Evolutionary conservation across 2,888 invertebrate genomes (phyloP), one percentile per base, ranked within the genome.

Genomic region (Zelleria hepariella): DNA sequence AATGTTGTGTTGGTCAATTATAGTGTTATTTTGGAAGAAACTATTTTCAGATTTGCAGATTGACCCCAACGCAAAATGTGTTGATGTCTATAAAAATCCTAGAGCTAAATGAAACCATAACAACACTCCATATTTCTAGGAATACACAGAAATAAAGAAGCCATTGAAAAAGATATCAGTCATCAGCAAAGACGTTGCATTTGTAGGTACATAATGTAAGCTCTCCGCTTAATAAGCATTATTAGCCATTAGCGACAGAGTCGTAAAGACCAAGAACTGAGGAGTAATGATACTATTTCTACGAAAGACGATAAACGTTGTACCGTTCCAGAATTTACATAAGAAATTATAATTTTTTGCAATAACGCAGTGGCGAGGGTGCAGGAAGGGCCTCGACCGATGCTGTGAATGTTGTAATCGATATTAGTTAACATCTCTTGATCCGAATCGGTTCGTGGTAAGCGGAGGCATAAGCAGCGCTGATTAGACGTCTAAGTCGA

Each of bases 401-500:
- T 74, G 25, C 27, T 58, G 76, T 78, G 77, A 80, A 80, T 77
- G 76, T 78, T 78, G 77, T 83, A 79, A 83, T 82, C 80, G 78
- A 78, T 81, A 77, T 82, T 79, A 77, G 78, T 77, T 73, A 69
- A 75, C 74, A 72, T 78, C 75, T 73, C 73, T 71, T 71, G 72
- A 18, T 58, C 59, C 60, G 75, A 77, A 78, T 80, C 80, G 80
- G 76, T 82, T 84, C 80, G 71, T 65, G 68, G 80, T 83, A 82
- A 77, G 75, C 76, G 74, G 69, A 78, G 73, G 75, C 73, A 73
- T 68, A 71, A 71, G 77, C 73, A 75, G 74, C 76, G 73, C 73
- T 80, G 78, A 83, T 82, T 82, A 81, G 73, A 67, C 66, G 67
- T 76, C 73, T 76, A 73, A 75, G 32, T 32, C 32, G 69, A 67